Conservation (phyloP, 2,888 invertebrate species). For the Netelia fuscicornis region DNA sequence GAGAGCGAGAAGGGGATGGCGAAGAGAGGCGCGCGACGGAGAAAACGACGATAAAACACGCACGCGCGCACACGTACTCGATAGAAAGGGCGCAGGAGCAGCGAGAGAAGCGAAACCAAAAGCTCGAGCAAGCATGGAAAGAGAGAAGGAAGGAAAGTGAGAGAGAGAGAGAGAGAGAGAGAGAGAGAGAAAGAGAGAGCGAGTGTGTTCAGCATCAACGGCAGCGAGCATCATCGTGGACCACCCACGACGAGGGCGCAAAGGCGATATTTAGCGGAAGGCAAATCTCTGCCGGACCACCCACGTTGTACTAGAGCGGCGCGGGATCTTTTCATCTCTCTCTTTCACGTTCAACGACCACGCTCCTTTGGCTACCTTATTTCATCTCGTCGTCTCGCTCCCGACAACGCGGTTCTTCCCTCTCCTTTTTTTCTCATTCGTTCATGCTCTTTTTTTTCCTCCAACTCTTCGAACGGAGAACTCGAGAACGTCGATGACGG, state of each 20-base stretch:
- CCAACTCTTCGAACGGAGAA: neutral
- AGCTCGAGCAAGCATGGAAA: slow-evolving; percentile 42
- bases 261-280: slow-evolving; percentile 84
- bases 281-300: slow-evolving; percentile 83
- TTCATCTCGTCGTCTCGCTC: slow-evolving; percentile 20
- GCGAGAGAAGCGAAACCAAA: slow-evolving; percentile 28
- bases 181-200: slow-evolving; percentile 37
- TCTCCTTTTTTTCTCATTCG: neutral
- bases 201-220: slow-evolving; percentile 48
- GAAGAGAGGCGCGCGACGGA: slow-evolving; percentile 9
- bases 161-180: slow-evolving; percentile 39
- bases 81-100: slow-evolving; percentile 15
- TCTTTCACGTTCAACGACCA: slow-evolving; percentile 56
- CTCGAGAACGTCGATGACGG: slow-evolving; percentile 43
- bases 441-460: neutral
- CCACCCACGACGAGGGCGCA: slow-evolving; percentile 84
- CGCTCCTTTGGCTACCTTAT: slow-evolving; percentile 57
- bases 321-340: slow-evolving; percentile 55
- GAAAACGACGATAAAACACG: slow-evolving; percentile 11
- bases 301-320: slow-evolving; percentile 78
- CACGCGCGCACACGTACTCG: neutral
- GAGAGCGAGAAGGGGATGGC: neutral
- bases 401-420: neutral
- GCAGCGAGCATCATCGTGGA: slow-evolving; percentile 69
- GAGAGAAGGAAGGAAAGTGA: slow-evolving; percentile 30